Conservation (phyloP, 2,888 invertebrate species). For the Tenodera sinensis region DNA sequence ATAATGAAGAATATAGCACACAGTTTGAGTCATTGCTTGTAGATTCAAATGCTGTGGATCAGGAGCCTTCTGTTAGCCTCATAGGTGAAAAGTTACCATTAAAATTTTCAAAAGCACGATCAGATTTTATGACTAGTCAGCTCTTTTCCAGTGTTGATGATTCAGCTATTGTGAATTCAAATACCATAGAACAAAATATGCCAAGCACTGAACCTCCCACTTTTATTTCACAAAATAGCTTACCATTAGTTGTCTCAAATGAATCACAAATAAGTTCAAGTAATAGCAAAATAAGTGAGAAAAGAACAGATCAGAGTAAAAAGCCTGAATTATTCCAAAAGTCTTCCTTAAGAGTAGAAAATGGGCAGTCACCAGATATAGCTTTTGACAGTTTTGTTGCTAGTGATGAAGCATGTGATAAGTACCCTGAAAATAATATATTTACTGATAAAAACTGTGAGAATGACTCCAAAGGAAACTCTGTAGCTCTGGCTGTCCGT, state of each 20-base stretch:
- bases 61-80: neutral
- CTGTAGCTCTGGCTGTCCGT: neutral
- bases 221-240: neutral
- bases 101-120: conserved; percentile 41
- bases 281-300: neutral
- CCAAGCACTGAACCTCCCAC: neutral
- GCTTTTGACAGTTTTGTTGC: neutral
- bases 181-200: neutral
- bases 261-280: neutral
- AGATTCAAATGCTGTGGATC: neutral
- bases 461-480: neutral
- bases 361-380: neutral
- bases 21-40: neutral
- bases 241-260: neutral
- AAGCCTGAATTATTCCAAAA: neutral
- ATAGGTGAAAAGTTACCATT: neutral
- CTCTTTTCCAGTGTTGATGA: neutral
- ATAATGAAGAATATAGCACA: neutral
- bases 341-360: neutral
- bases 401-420: neutral
- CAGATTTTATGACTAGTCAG: conserved; percentile 47
- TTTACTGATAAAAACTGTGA: neutral
- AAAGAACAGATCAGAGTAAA: neutral
- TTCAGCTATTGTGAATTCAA: neutral
- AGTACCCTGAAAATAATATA: neutral